A percentile compares a stretch with the other conserved stretches of the same genome.
Evolutionary conservation across 30 jellyfish, hydroid and myxozoan genomes (phyloP).

Genomic region (Catostylus mosaicus): DNA sequence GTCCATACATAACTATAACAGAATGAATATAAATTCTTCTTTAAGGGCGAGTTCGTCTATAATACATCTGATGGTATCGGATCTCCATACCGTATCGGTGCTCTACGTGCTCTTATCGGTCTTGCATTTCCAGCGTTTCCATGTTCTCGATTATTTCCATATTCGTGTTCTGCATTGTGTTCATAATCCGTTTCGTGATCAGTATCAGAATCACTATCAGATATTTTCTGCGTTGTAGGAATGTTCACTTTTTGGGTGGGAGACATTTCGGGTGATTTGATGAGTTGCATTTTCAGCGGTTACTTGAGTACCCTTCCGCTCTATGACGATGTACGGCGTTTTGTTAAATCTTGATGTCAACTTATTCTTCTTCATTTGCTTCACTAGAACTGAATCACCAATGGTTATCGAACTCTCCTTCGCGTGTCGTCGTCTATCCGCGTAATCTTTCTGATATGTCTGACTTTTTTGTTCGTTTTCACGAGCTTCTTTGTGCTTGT

Average conservation of each 20-base stretch:
- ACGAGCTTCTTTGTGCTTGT: constrained; percentile 30
- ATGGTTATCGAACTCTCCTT: constrained; percentile 7
- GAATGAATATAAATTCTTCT: too few relatives aligned
- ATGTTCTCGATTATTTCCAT: constrained; percentile 20
- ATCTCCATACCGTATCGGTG: not conserved
- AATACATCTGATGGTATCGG: not conserved
- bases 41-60: too few relatives aligned
- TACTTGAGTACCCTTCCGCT: constrained; percentile 23
- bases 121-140: constrained; percentile 12
- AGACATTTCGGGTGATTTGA: constrained; percentile 23
- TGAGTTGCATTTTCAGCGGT: constrained; percentile 27
- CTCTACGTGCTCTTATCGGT: not conserved
- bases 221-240: not conserved
- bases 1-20: too few relatives aligned
- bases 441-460: constrained; percentile 5
- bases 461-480: constrained; percentile 28
- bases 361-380: constrained; percentile 6
- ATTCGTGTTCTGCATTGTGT: constrained; percentile 16
- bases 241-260: constrained; percentile 9
- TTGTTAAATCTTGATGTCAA: constrained; percentile 20
- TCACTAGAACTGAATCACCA: constrained; percentile 14
- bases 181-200: constrained; percentile 6
- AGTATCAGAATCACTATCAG: not conserved
- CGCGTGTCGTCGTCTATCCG: constrained; percentile 39
- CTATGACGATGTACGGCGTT: constrained; percentile 29